Evolutionary conservation across 1,140 invertebrate species (phyloP), one percentile per base, ranked within the genome.

Genomic region (Paraescarpia echinospica): DNA sequence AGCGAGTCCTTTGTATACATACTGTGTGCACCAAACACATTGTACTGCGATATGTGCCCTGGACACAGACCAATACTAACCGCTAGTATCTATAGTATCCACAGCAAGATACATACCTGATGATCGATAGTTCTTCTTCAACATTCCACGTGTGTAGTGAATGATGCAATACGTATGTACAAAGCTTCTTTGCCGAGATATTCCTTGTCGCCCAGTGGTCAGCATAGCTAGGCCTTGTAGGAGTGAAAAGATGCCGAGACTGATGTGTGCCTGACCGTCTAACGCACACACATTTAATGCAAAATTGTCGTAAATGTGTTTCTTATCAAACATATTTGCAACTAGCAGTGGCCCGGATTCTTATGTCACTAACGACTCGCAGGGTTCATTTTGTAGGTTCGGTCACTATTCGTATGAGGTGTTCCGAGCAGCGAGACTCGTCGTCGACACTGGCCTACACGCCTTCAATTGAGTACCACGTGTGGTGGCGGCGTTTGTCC

Each of bases 361-460:
- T 41, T 27, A 31, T 77, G 14, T 51, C 48, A 51, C 48, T 51
- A 18, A 18, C 14, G 22, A 77, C 22, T 2, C 22, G 9, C 22
- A 14, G 59, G 4, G 12, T 22, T 18, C 22, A 77, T 77, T 77
- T 18, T 77, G 59, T 91, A 95, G 94, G 91, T 93, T 96, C 89
- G 96, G 96, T 1, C 94, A 95, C 34, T 95, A 95, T 89, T 95
- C 95, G 0, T 93, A 92, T 18, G 96, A 96, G 93, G 95, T 96
- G 33, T 94, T 96, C 59, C 93, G 96, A 33, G 96, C 96, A 0
- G 94, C 94, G 92, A 93, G 96, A 48, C 94, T 96, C 9, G 96
- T 96, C 8, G 95, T 96, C 0, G 96, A 96, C 93, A 96, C 96
- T 1, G 96, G 96, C n/a, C 93, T 96, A 31, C 96, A 96, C 93